Base-by-base conservation (phyloP, 2,888 invertebrate genomes). In the Pyrocoelia pectoralis region DNA sequence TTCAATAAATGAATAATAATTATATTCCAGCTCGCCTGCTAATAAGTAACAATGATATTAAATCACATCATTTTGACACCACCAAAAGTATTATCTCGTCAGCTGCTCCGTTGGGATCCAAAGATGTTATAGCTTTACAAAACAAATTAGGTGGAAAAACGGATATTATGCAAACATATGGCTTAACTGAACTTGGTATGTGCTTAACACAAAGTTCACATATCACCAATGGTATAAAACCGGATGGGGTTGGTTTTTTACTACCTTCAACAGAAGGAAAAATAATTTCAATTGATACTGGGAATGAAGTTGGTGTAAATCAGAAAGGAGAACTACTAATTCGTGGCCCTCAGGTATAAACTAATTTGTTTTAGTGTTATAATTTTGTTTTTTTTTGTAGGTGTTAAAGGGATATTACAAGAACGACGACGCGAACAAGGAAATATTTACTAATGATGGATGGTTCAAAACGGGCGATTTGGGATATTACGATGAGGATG, bases 261-360 rank as follows among this genome's bases (percentile, higher is more conserved):
- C 66, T 89, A 1, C 84, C 88, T 0, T 89, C 84, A 70, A 89
- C 90, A 0, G 83, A 87, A 51, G 81, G 85, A 1, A 91, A 90
- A 80, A 82, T 91, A 24, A 84, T 90, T 0, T 80, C 86, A 6
- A 65, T 79, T 0, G 81, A 85, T 17, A 75, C 77, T 57, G n/a
- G 33, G 33, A n/a, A 33, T 66, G 70, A 15, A 70, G 54, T 38
- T 49, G 52, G 2, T 8, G 2, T 77, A 4, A 73, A 77, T 48
- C 77, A 87, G 82, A 80, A 81, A 9, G 95, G 95, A 1, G 94
- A 95, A 77, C 76, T 94, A 2, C 85, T 88, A 56, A 80, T 93
- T 0, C 86, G 87, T 59, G 94, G 94, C 0, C 93, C 93, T 0
- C 92, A 93, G 80, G 87, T 94, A 0, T n/a, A n/a, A 94, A 94